These are phyloP conservation scores for Origma solitaria DNA, from an alignment of 2,113 vertebrate species.

Conservation along the genomic window DNA sequence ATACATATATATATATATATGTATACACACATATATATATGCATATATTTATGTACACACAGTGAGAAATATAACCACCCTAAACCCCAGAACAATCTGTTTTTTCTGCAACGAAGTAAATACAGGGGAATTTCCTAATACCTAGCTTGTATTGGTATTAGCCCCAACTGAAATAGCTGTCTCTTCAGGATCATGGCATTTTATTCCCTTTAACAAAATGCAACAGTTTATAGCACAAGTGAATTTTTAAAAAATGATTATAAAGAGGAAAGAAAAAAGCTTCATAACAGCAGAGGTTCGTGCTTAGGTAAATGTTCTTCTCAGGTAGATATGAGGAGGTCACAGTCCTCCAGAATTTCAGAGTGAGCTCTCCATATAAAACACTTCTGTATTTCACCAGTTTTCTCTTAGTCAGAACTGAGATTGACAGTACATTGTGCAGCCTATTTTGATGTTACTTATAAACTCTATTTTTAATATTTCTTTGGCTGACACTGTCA, in stretches of 20 bases:
- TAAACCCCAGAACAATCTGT: background rate
- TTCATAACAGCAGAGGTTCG: background rate
- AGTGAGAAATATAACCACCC: background rate
- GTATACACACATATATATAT: background rate
- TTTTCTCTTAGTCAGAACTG: background rate
- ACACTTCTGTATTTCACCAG: background rate
- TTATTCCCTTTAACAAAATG: background rate
- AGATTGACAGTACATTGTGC: background rate
- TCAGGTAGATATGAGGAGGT: background rate
- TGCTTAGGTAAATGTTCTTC: background rate
- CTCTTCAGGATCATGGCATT: background rate
- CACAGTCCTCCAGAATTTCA: background rate
- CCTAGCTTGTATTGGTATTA: background rate
- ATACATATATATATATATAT: background rate
- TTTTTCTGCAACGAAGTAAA: background rate
- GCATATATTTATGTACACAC: background rate
- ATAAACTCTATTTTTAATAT: background rate
- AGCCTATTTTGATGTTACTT: background rate
- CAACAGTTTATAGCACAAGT: background rate
- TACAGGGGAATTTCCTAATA: background rate
- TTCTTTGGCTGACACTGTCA: background rate
- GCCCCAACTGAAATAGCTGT: background rate
- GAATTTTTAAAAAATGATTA: background rate
- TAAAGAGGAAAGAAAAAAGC: background rate
- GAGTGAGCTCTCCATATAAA: background rate